Percentiles rank a stretch among this genome's conserved stretches.
phyloP scores from a whole-genome alignment of 2,888 invertebrate species.

The Diadegma fenestrale region DNA sequence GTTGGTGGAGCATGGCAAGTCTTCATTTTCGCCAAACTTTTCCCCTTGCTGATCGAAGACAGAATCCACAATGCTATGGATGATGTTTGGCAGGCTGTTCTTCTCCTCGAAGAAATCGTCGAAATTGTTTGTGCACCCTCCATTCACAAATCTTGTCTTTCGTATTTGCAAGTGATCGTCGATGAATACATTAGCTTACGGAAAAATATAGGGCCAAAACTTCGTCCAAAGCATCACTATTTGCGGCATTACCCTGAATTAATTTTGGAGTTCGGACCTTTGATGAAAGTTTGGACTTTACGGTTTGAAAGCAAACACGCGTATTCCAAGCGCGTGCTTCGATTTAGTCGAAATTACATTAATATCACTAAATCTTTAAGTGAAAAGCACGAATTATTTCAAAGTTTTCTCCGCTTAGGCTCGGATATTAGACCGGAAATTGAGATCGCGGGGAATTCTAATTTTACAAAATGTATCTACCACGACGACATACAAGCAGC shows the following conservation, averaged over 20 bases:
- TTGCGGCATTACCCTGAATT: conserved; percentile 59
- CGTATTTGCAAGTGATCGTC: conserved; percentile 45
- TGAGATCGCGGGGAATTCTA: conserved; percentile 13
- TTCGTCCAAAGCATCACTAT: conserved; percentile 69
- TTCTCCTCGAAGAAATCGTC: conserved; percentile 57
- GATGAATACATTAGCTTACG: conserved; percentile 53
- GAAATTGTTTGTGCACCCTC: conserved; percentile 62
- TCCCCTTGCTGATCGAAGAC: no score
- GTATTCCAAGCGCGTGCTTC: conserved; percentile 66
- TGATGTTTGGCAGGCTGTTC: conserved; percentile 55
- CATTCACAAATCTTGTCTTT: conserved; percentile 50
- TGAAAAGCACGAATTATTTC: conserved; percentile 60
- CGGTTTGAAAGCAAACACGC: conserved; percentile 71
- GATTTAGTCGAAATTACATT: conserved; percentile 65
- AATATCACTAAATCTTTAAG: conserved; percentile 62
- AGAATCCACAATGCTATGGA: no score
- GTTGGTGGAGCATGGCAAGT: no score
- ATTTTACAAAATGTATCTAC: no score
- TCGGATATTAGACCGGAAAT: not conserved
- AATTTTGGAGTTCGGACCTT: conserved; percentile 61
- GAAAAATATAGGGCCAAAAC: conserved; percentile 34
- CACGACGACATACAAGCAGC: no score
- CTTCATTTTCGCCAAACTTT: no score
- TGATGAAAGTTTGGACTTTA: conserved; percentile 26
- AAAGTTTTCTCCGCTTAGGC: conserved; percentile 28